Evolutionary conservation across 2,888 invertebrate genomes (phyloP).

Genomic region (Aspidapion aeneum): DNA sequence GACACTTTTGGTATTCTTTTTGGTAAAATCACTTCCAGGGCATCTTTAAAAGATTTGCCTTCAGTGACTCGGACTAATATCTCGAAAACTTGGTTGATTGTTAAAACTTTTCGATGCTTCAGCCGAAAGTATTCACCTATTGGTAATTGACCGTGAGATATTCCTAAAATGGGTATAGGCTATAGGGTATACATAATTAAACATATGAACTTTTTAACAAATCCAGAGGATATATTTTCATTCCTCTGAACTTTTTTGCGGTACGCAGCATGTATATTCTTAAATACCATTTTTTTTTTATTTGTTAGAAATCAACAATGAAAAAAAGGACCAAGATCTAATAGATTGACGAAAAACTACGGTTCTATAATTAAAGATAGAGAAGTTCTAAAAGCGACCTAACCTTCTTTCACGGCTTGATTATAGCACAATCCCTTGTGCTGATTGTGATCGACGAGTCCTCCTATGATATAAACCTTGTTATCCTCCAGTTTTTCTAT

Average conservation of each 20-base stretch:
- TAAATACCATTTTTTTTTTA: no score
- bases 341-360: no score
- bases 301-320: no score
- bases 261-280: no score
- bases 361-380: no score
- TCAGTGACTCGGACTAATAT: slow-evolving; percentile 73
- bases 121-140: slow-evolving; percentile 85
- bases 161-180: no score
- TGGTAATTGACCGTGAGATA: slow-evolving; percentile 83
- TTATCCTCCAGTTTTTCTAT: slow-evolving; percentile 70
- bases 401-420: slow-evolving; percentile 68
- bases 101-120: slow-evolving; percentile 90
- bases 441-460: slow-evolving; percentile 95
- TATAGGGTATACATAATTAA: no score
- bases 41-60: slow-evolving; percentile 75
- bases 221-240: no score
- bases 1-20: slow-evolving; percentile 35
- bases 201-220: no score
- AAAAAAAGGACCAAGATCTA: no score
- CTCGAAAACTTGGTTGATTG: slow-evolving; percentile 94
- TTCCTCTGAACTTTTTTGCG: no score
- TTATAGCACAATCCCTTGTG: slow-evolving; percentile 90
- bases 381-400: no score
- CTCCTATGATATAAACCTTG: slow-evolving; percentile 92
- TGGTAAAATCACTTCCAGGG: slow-evolving; percentile 74